phyloP scores from a whole-genome alignment of 2,113 vertebrate species.

The Archocentrus centrarchus region DNA sequence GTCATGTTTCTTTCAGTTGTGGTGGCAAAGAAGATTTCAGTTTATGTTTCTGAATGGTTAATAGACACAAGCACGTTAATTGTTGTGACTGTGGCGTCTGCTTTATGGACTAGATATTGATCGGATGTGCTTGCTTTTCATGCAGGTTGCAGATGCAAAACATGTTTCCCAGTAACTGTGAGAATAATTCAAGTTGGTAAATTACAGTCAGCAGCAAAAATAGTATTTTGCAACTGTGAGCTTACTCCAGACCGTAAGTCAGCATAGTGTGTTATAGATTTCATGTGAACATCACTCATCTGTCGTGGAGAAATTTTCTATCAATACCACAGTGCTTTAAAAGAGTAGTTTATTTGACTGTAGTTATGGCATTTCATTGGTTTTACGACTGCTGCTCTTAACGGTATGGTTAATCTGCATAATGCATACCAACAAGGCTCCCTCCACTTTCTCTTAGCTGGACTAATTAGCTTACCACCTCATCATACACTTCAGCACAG shows the following conservation, averaged over 20 bases:
- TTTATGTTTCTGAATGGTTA: conserved; percentile 46
- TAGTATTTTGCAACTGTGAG: conserved; percentile 22
- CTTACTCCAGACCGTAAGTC: background rate
- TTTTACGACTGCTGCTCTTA: conserved; percentile 1
- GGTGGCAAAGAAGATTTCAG: conserved; percentile 59
- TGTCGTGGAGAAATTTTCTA: background rate
- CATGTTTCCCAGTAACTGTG: conserved; percentile 63
- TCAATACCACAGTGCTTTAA: background rate
- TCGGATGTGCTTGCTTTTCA: conserved; percentile 32
- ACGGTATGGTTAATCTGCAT: background rate
- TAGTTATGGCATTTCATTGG: conserved; percentile 2
- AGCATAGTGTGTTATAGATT: conserved; percentile 37
- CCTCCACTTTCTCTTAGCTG: background rate
- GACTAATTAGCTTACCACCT: background rate
- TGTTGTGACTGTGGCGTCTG: conserved; percentile 59
- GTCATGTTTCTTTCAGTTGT: conserved; percentile 49
- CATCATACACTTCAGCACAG: conserved; percentile 1
- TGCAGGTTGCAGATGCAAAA: conserved; percentile 61
- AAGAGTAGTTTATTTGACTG: background rate
- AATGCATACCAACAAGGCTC: background rate
- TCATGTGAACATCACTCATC: background rate
- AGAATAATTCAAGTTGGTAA: conserved; percentile 59
- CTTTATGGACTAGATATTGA: conserved; percentile 63
- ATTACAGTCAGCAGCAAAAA: conserved; percentile 50
- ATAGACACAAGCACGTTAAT: conserved; percentile 31